Percentiles rank a stretch among this genome's conserved stretches.
phyloP scores from a whole-genome alignment of 2,888 invertebrate genomes.

The Drosophila affinis region DNA sequence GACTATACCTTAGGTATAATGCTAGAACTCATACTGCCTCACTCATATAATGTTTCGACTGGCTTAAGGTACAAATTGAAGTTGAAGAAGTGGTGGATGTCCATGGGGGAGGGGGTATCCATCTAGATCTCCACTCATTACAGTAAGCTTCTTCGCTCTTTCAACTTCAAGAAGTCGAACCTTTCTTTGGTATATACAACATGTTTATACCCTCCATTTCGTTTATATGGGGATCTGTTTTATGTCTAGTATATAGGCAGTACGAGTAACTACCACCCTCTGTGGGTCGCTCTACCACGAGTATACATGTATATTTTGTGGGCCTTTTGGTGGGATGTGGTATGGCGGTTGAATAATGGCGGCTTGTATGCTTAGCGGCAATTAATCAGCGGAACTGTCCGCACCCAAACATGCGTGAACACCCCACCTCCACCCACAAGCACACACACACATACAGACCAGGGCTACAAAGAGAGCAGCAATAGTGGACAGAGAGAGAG shows the following conservation, averaged over 20 bases:
- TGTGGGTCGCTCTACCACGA: not conserved
- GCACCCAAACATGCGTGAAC: constrained; percentile 78
- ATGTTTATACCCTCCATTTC: not conserved
- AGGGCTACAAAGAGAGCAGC: constrained; percentile 9
- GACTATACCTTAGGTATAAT: not conserved
- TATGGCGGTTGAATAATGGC: constrained; percentile 61
- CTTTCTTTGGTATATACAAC: not conserved
- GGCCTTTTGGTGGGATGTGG: constrained; percentile 28
- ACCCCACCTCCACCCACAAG: constrained; percentile 28
- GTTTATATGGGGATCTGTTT: not conserved
- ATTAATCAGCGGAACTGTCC: constrained; percentile 79
- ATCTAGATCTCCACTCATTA: not conserved
- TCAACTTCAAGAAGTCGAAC: not conserved
- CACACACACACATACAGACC: constrained; percentile 3
- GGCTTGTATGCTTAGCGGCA: constrained; percentile 71
- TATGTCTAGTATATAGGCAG: not conserved
- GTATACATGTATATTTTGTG: constrained; percentile 24
- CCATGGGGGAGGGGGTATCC: not conserved
- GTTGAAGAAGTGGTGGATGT: not conserved
- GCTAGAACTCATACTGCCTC: too few relatives aligned
- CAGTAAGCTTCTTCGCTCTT: not conserved
- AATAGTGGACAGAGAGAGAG: constrained; percentile 31
- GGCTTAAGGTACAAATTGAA: not conserved
- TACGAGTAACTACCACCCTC: not conserved
- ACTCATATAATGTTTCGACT: not conserved